Conservation (phyloP, 2,113 vertebrate genomes). For the Mionectes macconnelli region DNA sequence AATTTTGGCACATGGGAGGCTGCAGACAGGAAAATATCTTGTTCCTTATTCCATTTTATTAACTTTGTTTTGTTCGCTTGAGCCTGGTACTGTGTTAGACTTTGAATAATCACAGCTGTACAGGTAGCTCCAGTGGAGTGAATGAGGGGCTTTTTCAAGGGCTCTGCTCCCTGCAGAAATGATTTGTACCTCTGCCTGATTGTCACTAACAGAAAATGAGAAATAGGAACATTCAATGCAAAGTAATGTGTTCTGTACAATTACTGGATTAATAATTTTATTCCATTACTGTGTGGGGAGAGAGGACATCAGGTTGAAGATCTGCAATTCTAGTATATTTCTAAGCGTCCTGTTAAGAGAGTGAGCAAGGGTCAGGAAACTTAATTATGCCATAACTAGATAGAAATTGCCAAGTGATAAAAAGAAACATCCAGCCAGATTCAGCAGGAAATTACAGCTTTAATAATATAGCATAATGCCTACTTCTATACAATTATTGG, state of each 20-base stretch:
- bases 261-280: slow-evolving; percentile 99
- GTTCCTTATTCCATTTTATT: slow-evolving; percentile 75
- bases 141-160: slow-evolving; percentile 75
- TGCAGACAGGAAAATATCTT: slow-evolving; percentile 69
- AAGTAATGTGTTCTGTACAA: slow-evolving; percentile 93
- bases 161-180: slow-evolving; percentile 82
- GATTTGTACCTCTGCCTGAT: slow-evolving; percentile 85
- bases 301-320: slow-evolving; percentile 90
- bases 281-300: slow-evolving; percentile 88
- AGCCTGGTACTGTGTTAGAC: slow-evolving; percentile 67
- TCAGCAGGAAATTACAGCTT: slow-evolving; percentile 98
- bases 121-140: slow-evolving; percentile 75
- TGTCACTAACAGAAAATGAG: slow-evolving; percentile 90
- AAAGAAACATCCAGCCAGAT: slow-evolving; percentile 97
- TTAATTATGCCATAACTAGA: slow-evolving; percentile 99
- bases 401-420: slow-evolving; percentile 98
- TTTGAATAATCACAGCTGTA: slow-evolving; percentile 74
- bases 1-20: slow-evolving; percentile 56
- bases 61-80: slow-evolving; percentile 76
- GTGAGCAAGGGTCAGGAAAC: slow-evolving; percentile 97
- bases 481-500: slow-evolving; percentile 90
- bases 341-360: slow-evolving; percentile 96
- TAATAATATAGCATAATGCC: slow-evolving; percentile 95
- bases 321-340: slow-evolving; percentile 94
- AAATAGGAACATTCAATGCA: slow-evolving; percentile 87